These are phyloP conservation scores for Cavia porcellus DNA, from an alignment of 2,113 vertebrate genomes.

Conservation along the genomic window DNA sequence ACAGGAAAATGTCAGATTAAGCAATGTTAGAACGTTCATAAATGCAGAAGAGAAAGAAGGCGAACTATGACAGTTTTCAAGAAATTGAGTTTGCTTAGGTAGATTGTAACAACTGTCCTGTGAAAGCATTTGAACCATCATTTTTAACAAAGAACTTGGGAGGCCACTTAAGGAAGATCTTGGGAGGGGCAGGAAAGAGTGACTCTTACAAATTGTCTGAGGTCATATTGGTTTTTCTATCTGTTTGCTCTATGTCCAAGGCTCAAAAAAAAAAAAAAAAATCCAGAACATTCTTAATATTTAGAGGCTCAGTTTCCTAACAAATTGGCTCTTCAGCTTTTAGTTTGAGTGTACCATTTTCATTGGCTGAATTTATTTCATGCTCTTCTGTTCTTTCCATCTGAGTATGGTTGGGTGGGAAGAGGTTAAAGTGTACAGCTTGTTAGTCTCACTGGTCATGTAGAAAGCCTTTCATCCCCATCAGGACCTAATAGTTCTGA, in stretches of 20 bases:
- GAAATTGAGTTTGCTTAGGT: conserved; percentile 77
- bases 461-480: neutral
- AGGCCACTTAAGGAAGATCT: conserved; percentile 75
- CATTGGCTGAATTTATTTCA: conserved; percentile 66
- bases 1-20: neutral
- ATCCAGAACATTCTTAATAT: conserved; percentile 59
- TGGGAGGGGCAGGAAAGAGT: neutral
- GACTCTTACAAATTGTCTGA: neutral
- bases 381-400: neutral
- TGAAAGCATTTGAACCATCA: conserved; percentile 65
- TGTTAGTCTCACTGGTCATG: neutral
- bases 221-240: conserved; percentile 70
- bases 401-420: neutral
- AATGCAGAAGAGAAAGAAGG: conserved; percentile 41
- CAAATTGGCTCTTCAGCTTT: neutral
- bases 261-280: conserved; percentile 52
- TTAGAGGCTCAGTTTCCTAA: conserved; percentile 66
- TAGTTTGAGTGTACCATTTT: conserved; percentile 29
- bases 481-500: neutral
- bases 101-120: conserved; percentile 73
- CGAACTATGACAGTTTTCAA: conserved; percentile 71
- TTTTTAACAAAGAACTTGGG: conserved; percentile 69
- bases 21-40: neutral
- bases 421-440: neutral
- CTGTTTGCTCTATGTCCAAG: conserved; percentile 75